A percentile compares a stretch with the other conserved stretches of the same genome.
Evolutionary conservation across 2,113 vertebrate species (phyloP).

Genomic region (Rafetus swinhoei): DNA sequence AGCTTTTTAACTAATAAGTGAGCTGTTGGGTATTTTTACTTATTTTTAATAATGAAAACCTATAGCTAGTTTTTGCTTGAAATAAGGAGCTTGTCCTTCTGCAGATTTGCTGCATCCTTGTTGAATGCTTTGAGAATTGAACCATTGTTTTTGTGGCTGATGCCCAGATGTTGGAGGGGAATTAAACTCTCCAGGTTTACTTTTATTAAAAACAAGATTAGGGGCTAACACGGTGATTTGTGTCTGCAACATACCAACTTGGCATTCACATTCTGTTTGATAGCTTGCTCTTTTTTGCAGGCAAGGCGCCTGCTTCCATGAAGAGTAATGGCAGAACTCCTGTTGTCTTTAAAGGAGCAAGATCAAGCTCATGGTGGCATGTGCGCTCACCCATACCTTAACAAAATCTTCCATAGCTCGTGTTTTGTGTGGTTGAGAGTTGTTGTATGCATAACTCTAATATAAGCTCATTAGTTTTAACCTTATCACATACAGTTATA

Average conservation of each 20-base stretch:
- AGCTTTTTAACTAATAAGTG: slow-evolving; percentile 60
- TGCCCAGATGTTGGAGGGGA: neutral
- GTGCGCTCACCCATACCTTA: neutral
- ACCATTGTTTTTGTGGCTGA: neutral
- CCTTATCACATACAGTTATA: neutral
- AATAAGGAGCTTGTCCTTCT: neutral
- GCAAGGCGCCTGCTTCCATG: slow-evolving; percentile 25
- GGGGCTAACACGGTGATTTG: slow-evolving; percentile 34
- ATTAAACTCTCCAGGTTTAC: slow-evolving; percentile 14
- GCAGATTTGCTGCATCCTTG: slow-evolving; percentile 39
- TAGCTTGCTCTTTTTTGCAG: slow-evolving; percentile 47
- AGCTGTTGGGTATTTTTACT: slow-evolving; percentile 19
- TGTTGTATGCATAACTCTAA: slow-evolving; percentile 30
- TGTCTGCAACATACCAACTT: slow-evolving; percentile 39
- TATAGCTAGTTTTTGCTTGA: neutral
- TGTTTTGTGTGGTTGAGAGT: neutral
- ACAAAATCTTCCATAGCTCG: neutral
- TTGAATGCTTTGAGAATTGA: neutral
- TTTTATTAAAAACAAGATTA: slow-evolving; percentile 35
- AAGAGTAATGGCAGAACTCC: slow-evolving; percentile 22
- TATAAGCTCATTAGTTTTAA: neutral
- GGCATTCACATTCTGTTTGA: slow-evolving; percentile 38
- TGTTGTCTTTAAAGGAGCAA: slow-evolving; percentile 6
- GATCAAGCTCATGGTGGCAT: neutral
- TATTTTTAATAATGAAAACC: slow-evolving; percentile 30